These are phyloP conservation scores for Perizoma affinitatum DNA, from an alignment of 2,888 invertebrate species.

Conservation along the genomic window DNA sequence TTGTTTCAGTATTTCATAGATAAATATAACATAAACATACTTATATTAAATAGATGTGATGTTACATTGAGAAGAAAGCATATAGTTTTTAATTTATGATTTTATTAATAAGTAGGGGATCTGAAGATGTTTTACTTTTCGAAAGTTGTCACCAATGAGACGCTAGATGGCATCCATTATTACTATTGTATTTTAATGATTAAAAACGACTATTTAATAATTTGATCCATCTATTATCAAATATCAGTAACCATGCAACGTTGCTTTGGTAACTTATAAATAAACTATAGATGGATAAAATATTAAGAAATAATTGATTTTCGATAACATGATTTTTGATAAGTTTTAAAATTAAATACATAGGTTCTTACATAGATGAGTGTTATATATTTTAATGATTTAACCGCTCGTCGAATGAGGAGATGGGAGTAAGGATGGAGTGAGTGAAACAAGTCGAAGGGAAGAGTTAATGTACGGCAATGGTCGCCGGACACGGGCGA, in stretches of 20 bases:
- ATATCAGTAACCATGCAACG: too few relatives aligned
- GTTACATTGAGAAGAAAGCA: not conserved
- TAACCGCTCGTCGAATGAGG: constrained; percentile 16
- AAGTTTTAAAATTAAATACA: constrained; percentile 17
- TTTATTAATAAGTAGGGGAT: too few relatives aligned
- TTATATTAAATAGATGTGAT: constrained; percentile 14
- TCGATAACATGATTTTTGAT: constrained; percentile 8
- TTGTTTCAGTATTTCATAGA: not conserved
- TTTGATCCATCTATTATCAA: too few relatives aligned
- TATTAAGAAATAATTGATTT: not conserved
- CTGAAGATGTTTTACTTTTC: too few relatives aligned
- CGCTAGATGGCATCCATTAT: constrained; percentile 7
- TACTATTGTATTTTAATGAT: too few relatives aligned
- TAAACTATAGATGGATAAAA: not conserved
- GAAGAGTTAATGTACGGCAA: constrained; percentile 31
- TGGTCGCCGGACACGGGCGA: constrained; percentile 27
- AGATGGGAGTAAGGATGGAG: constrained; percentile 26
- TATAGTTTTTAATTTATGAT: too few relatives aligned
- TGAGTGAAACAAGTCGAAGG: constrained; percentile 30
- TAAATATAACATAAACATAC: constrained; percentile 27
- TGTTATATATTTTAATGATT: constrained; percentile 8
- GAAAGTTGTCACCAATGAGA: not conserved
- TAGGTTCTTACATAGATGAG: constrained; percentile 13
- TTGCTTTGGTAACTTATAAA: too few relatives aligned
- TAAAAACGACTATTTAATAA: too few relatives aligned